Evolutionary conservation across 2,797 vertebrate genomes (phyloP).

Genomic region (Alosa sapidissima): DNA sequence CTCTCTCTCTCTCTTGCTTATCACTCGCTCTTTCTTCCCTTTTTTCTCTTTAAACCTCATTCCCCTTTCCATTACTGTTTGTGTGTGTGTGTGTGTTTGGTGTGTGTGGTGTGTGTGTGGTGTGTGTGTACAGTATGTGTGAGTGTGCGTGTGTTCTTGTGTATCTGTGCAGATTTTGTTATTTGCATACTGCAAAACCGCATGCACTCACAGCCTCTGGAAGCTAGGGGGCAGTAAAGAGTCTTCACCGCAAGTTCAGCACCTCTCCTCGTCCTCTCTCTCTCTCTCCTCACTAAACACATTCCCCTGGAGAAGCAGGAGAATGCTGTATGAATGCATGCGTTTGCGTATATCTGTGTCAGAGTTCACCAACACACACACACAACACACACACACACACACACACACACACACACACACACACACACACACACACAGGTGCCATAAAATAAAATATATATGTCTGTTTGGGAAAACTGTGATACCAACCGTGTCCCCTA

Average conservation of each 20-base stretch:
- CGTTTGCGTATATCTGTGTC: background rate
- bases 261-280: background rate
- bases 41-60: background rate
- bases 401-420: background rate
- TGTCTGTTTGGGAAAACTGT: too few species aligned
- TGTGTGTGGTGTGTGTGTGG: background rate
- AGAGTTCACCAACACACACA: background rate
- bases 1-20: conserved; percentile 32
- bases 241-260: background rate
- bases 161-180: background rate
- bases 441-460: too few species aligned
- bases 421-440: background rate
- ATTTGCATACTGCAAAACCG: background rate
- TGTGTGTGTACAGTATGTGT: background rate
- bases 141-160: background rate
- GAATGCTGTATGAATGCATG: background rate
- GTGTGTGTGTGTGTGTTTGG: background rate
- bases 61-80: conserved; percentile 28
- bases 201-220: background rate
- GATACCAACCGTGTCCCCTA: background rate
- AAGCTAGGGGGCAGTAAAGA: conserved; percentile 43
- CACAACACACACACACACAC: background rate
- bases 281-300: background rate
- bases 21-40: conserved; percentile 8
- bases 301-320: background rate